Evolutionary conservation across 2,113 vertebrate species (phyloP), one percentile per base, ranked within the genome.

Genomic region (Gymnorhina tibicen): DNA sequence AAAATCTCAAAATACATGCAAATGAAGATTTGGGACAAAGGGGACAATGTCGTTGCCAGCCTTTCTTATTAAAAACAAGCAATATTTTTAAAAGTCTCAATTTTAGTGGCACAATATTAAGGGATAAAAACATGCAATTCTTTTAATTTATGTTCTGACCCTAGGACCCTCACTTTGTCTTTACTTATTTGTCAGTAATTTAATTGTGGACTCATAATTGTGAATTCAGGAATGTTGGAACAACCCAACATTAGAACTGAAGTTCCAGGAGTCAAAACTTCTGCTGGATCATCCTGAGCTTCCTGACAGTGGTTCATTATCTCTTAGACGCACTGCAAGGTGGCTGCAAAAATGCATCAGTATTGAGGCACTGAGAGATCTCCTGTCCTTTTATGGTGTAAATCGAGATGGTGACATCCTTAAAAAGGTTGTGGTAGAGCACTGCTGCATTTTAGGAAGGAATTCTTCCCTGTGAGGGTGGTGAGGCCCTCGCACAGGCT

Each of bases 401-500:
- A 92, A 58, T 44, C 10, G 30, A 84, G 52, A 20, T 13, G 5
- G 15, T 28, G 24, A 33, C 52, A 76, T 33, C 7, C 13, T 66
- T 52, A 30, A 33, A 30, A n/a, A 52, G 11, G 37, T 62, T 0
- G 2, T 10, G 13, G 46, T 28, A 24, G 19, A 55, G 6, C 22
- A 88, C 5, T 42, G 20, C 2, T 77, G 33, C 7, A 39, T 41
- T 10, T 66, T 37, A 13, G 19, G 33, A 44, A 59, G 10, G 5
- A 81, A 52, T 44, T 5, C 1, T 11, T 37, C 16, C 27, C 33
- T 59, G 4, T 20, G 33, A 81, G 19, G 12, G 33, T 66, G 27
- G 2, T 0, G 2, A 73, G 21, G 22, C 10, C 32, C 37, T 44
- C 59, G 37, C 37, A 58, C 27, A 58, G 86, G 26, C 1, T 50